A percentile compares a stretch with the other conserved stretches of the same genome.
Conservation (phyloP, 1,140 invertebrate genomes). For the Trichonephila clavipes region DNA sequence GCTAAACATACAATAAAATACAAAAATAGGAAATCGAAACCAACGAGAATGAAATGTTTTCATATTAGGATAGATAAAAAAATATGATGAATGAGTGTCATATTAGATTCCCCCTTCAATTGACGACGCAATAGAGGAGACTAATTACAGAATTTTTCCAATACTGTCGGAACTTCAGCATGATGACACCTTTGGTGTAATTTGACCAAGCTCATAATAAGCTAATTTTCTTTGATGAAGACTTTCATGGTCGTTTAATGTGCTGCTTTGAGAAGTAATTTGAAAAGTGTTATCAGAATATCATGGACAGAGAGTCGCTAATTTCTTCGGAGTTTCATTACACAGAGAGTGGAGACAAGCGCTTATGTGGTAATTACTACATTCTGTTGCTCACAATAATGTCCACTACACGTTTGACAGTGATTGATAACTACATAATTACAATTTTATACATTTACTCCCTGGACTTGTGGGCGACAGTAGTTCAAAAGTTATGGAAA, state of each 20-base stretch:
- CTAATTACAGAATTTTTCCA: conserved; percentile 57
- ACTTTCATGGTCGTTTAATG: conserved; percentile 55
- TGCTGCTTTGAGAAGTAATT: conserved; percentile 66
- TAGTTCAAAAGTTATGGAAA: conserved; percentile 32
- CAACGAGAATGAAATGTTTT: conserved; percentile 10
- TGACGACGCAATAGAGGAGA: not conserved
- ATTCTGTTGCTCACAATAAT: conserved; percentile 59
- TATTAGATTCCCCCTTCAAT: not conserved
- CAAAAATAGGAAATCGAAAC: not conserved
- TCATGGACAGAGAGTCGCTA: conserved; percentile 45
- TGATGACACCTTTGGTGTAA: conserved; percentile 56
- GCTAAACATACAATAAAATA: not conserved
- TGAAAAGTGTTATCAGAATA: conserved; percentile 69
- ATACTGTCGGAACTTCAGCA: conserved; percentile 32
- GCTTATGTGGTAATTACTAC: conserved; percentile 70
- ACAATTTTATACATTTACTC: conserved; percentile 61
- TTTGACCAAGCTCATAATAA: conserved; percentile 64
- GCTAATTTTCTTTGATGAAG: conserved; percentile 63
- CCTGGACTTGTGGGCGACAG: not conserved
- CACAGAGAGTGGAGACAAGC: conserved; percentile 28
- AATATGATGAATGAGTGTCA: not conserved
- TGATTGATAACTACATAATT: conserved; percentile 73
- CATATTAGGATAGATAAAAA: not conserved
- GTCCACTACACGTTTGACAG: conserved; percentile 51
- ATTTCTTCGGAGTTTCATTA: conserved; percentile 71